phyloP scores from a whole-genome alignment of 2,888 invertebrate genomes.

The Melinaea menophilus region DNA sequence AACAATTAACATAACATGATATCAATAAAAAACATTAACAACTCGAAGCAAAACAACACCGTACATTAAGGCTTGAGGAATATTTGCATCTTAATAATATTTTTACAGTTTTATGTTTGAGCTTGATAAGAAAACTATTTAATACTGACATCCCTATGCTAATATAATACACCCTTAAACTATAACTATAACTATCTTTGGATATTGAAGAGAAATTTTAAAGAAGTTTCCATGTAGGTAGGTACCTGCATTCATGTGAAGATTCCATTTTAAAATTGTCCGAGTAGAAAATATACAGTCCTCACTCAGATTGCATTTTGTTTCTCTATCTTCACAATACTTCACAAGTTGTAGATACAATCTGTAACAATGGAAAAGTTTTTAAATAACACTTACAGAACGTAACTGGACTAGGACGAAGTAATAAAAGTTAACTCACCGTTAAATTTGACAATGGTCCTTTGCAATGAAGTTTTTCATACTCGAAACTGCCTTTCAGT shows the following conservation, averaged over 20 bases:
- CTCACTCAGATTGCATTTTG: conserved; percentile 3
- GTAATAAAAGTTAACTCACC: conserved; percentile 42
- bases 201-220: conserved; percentile 42
- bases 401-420: conserved; percentile 21
- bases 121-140: background rate
- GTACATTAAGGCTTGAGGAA: conserved; percentile 64
- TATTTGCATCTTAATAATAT: background rate
- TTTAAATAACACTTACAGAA: conserved; percentile 23
- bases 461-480: conserved; percentile 38
- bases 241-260: background rate
- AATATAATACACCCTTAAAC: conserved; percentile 36
- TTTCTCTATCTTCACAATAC: background rate
- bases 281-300: conserved; percentile 5
- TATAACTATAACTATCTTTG: conserved; percentile 56
- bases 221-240: background rate
- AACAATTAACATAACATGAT: conserved; percentile 39
- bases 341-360: conserved; percentile 9
- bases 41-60: conserved; percentile 55
- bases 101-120: background rate
- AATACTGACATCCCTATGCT: conserved; percentile 33
- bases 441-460: conserved; percentile 36
- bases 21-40: conserved; percentile 44
- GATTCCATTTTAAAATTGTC: background rate
- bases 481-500: conserved; percentile 40
- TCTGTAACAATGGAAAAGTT: conserved; percentile 37